phyloP scores from a whole-genome alignment of 2,113 vertebrate genomes.

The Hippocampus zosterae region DNA sequence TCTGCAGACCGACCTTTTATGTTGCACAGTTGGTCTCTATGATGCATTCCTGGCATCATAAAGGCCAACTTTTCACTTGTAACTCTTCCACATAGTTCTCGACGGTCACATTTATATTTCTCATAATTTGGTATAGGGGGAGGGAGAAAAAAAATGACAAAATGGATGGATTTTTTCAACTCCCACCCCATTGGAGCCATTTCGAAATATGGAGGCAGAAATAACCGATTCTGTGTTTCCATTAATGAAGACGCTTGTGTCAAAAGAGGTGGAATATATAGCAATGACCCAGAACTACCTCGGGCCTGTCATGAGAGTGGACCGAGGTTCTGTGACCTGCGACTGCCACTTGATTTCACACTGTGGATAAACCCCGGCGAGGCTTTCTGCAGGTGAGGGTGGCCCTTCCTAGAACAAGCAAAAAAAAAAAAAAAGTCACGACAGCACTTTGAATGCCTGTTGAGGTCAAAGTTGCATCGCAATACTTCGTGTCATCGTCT shows the following conservation, averaged over 20 bases:
- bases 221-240: conserved; percentile 5
- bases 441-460: too few species aligned
- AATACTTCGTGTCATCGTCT: not conserved
- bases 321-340: not conserved
- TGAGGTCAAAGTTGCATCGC: too few species aligned
- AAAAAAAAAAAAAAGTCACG: not conserved
- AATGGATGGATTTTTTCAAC: not conserved
- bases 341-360: not conserved
- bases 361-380: conserved; percentile 1
- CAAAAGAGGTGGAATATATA: not conserved
- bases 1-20: not conserved
- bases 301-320: not conserved
- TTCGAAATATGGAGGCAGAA: not conserved
- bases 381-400: conserved; percentile 1
- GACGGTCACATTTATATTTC: not conserved
- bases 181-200: not conserved
- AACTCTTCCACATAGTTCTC: not conserved
- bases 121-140: not conserved
- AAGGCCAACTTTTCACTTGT: not conserved
- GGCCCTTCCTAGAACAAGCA: not conserved
- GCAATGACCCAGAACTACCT: not conserved
- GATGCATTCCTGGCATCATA: not conserved
- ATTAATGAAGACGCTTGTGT: not conserved
- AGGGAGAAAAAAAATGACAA: not conserved
- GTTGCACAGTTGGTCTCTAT: not conserved